Percentiles rank a stretch among this genome's conserved stretches.
Conservation (phyloP, 2,113 vertebrate genomes). For the Nematolebias whitei region DNA sequence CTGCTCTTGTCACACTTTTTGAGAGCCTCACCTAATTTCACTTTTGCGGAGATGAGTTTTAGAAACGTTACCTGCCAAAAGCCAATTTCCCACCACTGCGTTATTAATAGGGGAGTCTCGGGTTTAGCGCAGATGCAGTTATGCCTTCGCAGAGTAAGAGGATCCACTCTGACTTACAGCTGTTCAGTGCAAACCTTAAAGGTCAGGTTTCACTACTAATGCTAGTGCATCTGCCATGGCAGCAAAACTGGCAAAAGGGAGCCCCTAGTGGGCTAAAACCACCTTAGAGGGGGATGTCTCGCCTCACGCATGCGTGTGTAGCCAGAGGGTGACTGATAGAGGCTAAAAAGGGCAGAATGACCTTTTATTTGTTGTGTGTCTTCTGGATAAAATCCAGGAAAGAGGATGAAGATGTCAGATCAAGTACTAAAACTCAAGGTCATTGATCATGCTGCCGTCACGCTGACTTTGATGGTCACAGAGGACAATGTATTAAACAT, state of each 20-base stretch:
- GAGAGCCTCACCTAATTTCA: slow-evolving; percentile 39
- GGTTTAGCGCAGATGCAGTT: slow-evolving; percentile 58
- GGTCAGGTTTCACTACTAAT: slow-evolving; percentile 66
- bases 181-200: slow-evolving; percentile 57
- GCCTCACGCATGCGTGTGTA: slow-evolving; percentile 8
- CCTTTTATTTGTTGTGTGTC: slow-evolving; percentile 39
- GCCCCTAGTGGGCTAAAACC: slow-evolving; percentile 49
- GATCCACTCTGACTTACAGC: slow-evolving; percentile 64
- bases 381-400: slow-evolving; percentile 21
- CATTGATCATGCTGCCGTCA: slow-evolving; percentile 26
- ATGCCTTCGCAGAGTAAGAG: slow-evolving; percentile 66
- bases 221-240: slow-evolving; percentile 24
- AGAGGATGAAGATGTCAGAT: slow-evolving; percentile 30
- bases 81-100: slow-evolving; percentile 49
- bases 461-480: not conserved
- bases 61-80: slow-evolving; percentile 15
- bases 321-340: not conserved
- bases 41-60: slow-evolving; percentile 11
- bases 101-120: slow-evolving; percentile 68
- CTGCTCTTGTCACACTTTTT: not conserved
- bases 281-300: slow-evolving; percentile 20
- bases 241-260: slow-evolving; percentile 44
- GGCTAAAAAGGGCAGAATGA: not conserved
- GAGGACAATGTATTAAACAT: not conserved
- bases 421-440: slow-evolving; percentile 43